Percentiles rank a stretch among this genome's conserved stretches.
phyloP scores from a whole-genome alignment of 2,888 invertebrate genomes.

The Dynastes grantii region DNA sequence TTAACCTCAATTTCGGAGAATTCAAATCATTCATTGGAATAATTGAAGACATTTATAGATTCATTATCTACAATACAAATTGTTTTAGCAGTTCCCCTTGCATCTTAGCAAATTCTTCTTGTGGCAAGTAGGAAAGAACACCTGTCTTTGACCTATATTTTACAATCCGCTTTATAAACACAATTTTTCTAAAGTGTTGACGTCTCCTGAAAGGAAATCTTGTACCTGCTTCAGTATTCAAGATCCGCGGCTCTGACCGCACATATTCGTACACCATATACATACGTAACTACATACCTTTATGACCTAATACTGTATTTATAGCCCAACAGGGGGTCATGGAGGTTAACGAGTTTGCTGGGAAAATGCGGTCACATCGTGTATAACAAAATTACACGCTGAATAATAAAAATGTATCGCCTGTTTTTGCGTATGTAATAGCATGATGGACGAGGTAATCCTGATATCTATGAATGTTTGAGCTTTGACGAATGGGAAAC shows the following conservation, averaged over 20 bases:
- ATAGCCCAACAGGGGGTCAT: slow-evolving; percentile 20
- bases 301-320: slow-evolving; percentile 24
- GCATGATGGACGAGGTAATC: slow-evolving; percentile 2
- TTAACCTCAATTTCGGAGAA: too few relatives aligned
- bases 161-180: too few relatives aligned
- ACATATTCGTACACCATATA: neutral
- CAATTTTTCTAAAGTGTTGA: neutral
- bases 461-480: neutral
- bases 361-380: slow-evolving; percentile 10
- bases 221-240: too few relatives aligned
- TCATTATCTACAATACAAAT: too few relatives aligned
- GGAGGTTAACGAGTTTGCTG: slow-evolving; percentile 24
- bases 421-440: neutral
- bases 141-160: too few relatives aligned
- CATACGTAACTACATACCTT: neutral
- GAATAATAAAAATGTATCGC: slow-evolving; percentile 23
- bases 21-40: too few relatives aligned
- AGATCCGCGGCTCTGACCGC: too few relatives aligned
- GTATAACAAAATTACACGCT: slow-evolving; percentile 22
- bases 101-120: too few relatives aligned
- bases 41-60: too few relatives aligned
- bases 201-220: neutral
- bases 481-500: too few relatives aligned
- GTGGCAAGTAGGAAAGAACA: too few relatives aligned
- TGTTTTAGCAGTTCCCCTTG: too few relatives aligned